phyloP scores from a whole-genome alignment of 2,888 invertebrate genomes.

The Anticlea derivata region DNA sequence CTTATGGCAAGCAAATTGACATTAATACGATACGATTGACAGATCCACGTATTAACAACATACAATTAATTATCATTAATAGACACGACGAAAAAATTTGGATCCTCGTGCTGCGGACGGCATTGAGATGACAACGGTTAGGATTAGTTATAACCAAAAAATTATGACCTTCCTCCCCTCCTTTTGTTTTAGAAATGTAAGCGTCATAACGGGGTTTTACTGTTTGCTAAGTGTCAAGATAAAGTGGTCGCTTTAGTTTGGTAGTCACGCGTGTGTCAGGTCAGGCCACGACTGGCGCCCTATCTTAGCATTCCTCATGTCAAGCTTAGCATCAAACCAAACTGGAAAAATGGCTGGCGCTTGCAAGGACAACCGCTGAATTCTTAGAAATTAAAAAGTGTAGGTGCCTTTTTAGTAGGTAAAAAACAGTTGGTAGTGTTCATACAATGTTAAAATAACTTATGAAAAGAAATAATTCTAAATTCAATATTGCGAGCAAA shows the following conservation, averaged over 20 bases:
- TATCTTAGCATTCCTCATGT: conserved; percentile 72
- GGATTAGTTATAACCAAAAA: conserved; percentile 65
- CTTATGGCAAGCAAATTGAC: conserved; percentile 61
- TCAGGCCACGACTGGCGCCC: conserved; percentile 71
- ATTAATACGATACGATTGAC: conserved; percentile 74
- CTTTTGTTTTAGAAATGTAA: conserved; percentile 25
- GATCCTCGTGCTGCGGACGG: conserved; percentile 75
- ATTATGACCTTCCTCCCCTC: conserved; percentile 45
- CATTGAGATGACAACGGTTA: conserved; percentile 80
- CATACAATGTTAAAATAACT: not conserved
- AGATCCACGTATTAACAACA: conserved; percentile 66
- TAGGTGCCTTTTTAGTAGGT: not conserved
- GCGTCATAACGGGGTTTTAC: conserved; percentile 36
- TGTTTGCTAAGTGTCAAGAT: conserved; percentile 48
- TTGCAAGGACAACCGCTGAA: conserved; percentile 59
- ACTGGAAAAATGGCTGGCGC: conserved; percentile 60
- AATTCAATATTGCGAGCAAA: no score
- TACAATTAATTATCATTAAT: conserved; percentile 78
- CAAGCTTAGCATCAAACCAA: conserved; percentile 70
- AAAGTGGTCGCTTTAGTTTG: conserved; percentile 49
- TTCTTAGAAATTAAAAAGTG: conserved; percentile 46
- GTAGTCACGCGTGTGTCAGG: conserved; percentile 69
- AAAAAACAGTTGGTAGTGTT: conserved; percentile 3
- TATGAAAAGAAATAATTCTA: no score
- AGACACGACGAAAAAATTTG: conserved; percentile 66